Conservation (phyloP, 1,140 invertebrate species). For the Musca domestica region DNA sequence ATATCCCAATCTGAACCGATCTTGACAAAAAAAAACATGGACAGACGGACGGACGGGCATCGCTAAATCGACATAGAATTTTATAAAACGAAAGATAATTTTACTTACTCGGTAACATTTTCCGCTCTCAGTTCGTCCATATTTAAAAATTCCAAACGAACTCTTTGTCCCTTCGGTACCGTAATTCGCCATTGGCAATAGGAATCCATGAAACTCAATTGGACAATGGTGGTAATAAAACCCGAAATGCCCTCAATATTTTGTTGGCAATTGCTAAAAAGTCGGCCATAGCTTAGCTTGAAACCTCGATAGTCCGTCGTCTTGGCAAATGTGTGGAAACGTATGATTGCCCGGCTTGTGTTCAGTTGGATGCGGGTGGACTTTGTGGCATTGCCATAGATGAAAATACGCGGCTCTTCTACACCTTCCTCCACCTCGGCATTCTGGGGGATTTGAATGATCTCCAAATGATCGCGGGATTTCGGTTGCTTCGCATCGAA, state of each 20-base stretch:
- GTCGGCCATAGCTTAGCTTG: slow-evolving; percentile 30
- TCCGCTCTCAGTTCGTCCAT: not conserved
- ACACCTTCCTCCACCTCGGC: slow-evolving; percentile 23
- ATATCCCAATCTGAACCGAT: too few species aligned
- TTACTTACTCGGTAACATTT: slow-evolving; percentile 4
- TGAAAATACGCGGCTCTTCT: not conserved
- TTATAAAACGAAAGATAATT: too few species aligned
- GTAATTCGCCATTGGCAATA: slow-evolving; percentile 70
- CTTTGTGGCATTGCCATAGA: slow-evolving; percentile 41
- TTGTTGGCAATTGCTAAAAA: slow-evolving; percentile 27
- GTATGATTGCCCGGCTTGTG: slow-evolving; percentile 49
- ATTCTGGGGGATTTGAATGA: slow-evolving; percentile 19
- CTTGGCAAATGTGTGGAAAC: slow-evolving; percentile 53
- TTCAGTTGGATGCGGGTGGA: slow-evolving; percentile 38
- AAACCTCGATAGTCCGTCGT: slow-evolving; percentile 53
- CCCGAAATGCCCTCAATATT: slow-evolving; percentile 30
- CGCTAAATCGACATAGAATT: too few species aligned
- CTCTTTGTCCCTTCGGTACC: slow-evolving; percentile 64
- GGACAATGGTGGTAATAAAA: slow-evolving; percentile 10
- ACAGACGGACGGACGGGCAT: too few species aligned
- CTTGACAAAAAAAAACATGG: too few species aligned
- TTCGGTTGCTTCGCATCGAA: slow-evolving; percentile 27
- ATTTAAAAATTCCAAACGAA: slow-evolving; percentile 53
- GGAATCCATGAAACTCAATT: not conserved
- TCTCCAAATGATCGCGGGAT: slow-evolving; percentile 35